phyloP scores from a whole-genome alignment of 2,797 vertebrate species.

The Coregonus suidteri region DNA sequence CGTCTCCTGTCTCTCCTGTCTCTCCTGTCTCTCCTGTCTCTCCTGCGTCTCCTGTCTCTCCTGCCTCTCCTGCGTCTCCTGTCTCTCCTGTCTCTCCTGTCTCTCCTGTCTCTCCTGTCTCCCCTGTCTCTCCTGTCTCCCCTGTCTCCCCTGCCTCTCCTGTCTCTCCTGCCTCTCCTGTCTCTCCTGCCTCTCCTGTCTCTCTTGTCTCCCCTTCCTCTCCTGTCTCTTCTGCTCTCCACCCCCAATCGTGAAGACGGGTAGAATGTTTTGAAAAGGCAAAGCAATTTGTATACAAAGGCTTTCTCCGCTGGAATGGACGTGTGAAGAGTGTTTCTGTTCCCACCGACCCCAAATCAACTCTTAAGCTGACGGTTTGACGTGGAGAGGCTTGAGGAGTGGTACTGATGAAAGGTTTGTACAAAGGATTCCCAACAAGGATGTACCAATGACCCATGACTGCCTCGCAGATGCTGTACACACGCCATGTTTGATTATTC shows the following conservation, averaged over 20 bases:
- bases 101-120: no score
- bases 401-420: slow-evolving; percentile 5
- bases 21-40: no score
- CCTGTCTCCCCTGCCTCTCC: no score
- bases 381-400: slow-evolving; percentile 16
- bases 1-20: accelerated
- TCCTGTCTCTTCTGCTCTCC: slow-evolving; percentile 35
- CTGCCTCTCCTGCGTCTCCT: no score
- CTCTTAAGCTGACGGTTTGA: slow-evolving; percentile 37
- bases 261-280: slow-evolving; percentile 52
- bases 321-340: slow-evolving; percentile 54
- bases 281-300: slow-evolving; percentile 55
- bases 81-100: no score
- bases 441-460: no score
- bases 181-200: no score
- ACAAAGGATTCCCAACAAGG: slow-evolving; percentile 25
- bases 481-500: slow-evolving; percentile 23
- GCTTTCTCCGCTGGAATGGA: slow-evolving; percentile 52
- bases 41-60: no score
- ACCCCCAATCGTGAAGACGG: slow-evolving; percentile 48
- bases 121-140: no score
- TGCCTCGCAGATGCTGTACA: no score
- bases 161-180: no score
- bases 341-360: not conserved
- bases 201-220: slow-evolving; percentile 70